Percentiles rank a stretch among this genome's conserved stretches.
These are phyloP conservation scores for Agrenia bidenticulata DNA, from an alignment of 2,888 invertebrate genomes.

Conservation along the genomic window DNA sequence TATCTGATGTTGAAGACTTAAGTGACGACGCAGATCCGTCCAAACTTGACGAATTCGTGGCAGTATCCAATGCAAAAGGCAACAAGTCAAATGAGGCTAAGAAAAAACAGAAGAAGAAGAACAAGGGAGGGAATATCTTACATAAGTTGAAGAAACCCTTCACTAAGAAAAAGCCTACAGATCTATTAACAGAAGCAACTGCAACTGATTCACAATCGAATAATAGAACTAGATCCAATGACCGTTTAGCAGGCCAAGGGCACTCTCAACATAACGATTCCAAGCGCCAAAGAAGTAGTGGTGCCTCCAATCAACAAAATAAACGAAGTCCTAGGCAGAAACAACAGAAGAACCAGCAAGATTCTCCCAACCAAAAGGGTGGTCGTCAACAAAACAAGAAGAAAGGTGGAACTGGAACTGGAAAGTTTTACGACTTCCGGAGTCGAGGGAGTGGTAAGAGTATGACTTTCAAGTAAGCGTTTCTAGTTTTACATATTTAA, in stretches of 20 bases:
- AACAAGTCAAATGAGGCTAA: no score
- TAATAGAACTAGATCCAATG: not conserved
- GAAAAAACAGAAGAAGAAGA: slow-evolving; percentile 20
- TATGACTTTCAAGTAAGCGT: slow-evolving; percentile 15
- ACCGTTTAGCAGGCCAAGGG: not conserved
- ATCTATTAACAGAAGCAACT: slow-evolving; percentile 3
- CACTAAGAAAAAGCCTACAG: slow-evolving; percentile 3
- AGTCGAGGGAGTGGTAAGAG: slow-evolving; percentile 11
- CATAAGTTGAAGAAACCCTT: slow-evolving; percentile 26
- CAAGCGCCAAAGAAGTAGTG: not conserved
- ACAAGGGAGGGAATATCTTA: slow-evolving; percentile 25
- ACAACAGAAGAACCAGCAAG: not conserved
- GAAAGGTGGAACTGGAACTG: not conserved
- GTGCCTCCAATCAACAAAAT: slow-evolving; percentile 3
- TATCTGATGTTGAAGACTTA: not conserved
- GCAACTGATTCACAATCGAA: slow-evolving; percentile 2
- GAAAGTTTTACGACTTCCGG: slow-evolving; percentile 1
- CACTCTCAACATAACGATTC: not conserved
- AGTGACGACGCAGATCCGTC: slow-evolving; percentile 3
- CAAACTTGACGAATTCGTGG: slow-evolving; percentile 4
- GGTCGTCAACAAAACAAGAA: not conserved
- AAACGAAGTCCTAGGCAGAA: not conserved
- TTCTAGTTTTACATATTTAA: no score
- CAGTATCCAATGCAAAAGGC: not conserved
- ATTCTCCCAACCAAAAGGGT: not conserved